Conservation (phyloP, 2,113 vertebrate genomes). For the Capricornis sumatraensis region DNA sequence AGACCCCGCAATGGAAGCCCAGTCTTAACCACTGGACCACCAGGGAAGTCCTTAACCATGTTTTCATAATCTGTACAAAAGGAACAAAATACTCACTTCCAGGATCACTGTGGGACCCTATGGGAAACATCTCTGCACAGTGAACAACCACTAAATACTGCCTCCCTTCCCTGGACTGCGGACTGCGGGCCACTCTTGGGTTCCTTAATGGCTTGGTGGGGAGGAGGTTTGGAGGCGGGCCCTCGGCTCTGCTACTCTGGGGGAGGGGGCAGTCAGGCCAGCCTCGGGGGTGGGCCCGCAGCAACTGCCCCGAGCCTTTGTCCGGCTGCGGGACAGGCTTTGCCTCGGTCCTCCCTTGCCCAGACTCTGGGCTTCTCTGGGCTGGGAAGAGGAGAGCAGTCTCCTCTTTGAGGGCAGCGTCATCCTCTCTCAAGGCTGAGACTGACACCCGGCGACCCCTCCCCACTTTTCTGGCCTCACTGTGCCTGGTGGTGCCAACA, state of each 20-base stretch:
- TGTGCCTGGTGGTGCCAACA: neutral
- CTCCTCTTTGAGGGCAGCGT: neutral
- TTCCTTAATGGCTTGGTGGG: neutral
- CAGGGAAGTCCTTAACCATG: neutral
- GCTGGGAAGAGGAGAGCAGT: neutral
- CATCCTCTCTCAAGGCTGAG: neutral
- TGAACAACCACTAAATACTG: neutral
- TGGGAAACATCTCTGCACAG: neutral
- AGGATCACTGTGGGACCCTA: rapidly evolving
- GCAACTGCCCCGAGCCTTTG: neutral
- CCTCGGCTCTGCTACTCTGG: neutral
- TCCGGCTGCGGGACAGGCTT: rapidly evolving
- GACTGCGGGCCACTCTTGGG: neutral
- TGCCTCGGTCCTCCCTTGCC: neutral
- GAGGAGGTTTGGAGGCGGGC: neutral
- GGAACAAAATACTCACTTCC: neutral
- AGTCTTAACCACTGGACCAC: neutral
- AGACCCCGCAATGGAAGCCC: neutral
- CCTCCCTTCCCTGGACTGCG: neutral
- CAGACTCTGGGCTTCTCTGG: neutral
- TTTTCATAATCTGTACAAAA: neutral
- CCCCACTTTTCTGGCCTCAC: neutral
- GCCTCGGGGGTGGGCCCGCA: too few species aligned
- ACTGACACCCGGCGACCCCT: neutral
- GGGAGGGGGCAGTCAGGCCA: neutral